A percentile compares a stretch with the other conserved stretches of the same genome.
These are phyloP conservation scores for Drosophila eohydei DNA, from an alignment of 2,888 invertebrate species.

Conservation along the genomic window DNA sequence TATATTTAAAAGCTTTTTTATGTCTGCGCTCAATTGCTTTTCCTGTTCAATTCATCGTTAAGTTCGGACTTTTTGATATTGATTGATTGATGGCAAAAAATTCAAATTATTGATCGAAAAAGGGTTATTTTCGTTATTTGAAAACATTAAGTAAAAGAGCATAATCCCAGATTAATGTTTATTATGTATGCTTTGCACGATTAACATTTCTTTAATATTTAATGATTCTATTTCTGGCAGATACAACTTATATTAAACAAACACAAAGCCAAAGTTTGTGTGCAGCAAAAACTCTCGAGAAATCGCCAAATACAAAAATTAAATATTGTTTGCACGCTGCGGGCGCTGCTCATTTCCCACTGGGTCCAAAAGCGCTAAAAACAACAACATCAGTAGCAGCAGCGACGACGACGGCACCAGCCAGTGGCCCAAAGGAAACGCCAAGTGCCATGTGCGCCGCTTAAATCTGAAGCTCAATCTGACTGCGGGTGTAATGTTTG, in stretches of 20 bases:
- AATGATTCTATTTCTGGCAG: conserved; percentile 2
- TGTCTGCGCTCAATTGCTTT: neutral
- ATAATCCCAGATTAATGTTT: too few species aligned
- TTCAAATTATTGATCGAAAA: neutral
- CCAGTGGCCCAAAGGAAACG: conserved; percentile 59
- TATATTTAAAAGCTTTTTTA: conserved; percentile 1
- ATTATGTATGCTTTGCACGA: neutral
- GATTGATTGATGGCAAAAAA: too few species aligned
- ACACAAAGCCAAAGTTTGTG: conserved; percentile 37
- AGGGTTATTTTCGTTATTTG: neutral
- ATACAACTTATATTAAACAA: conserved; percentile 27
- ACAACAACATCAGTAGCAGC: conserved; percentile 21
- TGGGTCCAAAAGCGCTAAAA: conserved; percentile 62
- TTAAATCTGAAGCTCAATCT: conserved; percentile 57
- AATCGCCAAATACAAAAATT: conserved; percentile 42
- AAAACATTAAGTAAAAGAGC: too few species aligned
- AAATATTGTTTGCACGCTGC: conserved; percentile 67
- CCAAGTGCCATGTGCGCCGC: conserved; percentile 75
- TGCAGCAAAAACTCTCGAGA: conserved; percentile 33
- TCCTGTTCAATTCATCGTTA: too few species aligned
- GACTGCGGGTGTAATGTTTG: conserved; percentile 43
- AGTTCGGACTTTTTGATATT: neutral
- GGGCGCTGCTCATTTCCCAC: conserved; percentile 70
- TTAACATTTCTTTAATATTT: neutral
- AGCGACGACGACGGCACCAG: conserved; percentile 27